These are phyloP conservation scores for Syngnathoides biaculeatus DNA, from an alignment of 2,113 vertebrate genomes.

Conservation along the genomic window DNA sequence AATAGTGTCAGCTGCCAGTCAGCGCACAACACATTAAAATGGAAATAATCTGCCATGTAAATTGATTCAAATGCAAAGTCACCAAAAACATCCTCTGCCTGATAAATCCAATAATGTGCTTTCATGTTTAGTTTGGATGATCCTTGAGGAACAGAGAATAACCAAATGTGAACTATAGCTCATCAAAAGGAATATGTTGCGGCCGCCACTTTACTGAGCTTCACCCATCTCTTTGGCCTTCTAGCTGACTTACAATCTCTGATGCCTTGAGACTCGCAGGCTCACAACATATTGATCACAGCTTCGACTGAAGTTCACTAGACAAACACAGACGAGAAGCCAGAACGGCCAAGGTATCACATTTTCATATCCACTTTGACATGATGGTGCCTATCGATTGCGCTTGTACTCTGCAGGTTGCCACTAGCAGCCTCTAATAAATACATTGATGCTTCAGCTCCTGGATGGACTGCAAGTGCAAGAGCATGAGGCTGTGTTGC, in stretches of 20 bases:
- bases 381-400: constrained; percentile 43
- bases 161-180: constrained; percentile 1
- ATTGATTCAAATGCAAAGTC: neutral
- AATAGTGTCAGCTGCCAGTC: neutral
- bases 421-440: constrained; percentile 41
- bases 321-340: constrained; percentile 40
- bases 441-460: constrained; percentile 39
- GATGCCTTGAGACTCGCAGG: constrained; percentile 29
- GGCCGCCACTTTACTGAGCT: constrained; percentile 8
- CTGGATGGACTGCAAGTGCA: constrained; percentile 11
- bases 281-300: constrained; percentile 45
- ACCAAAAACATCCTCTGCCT: neutral
- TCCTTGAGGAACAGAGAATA: neutral
- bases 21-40: neutral
- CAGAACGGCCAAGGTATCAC: constrained; percentile 32
- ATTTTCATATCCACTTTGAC: constrained; percentile 49
- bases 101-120: neutral
- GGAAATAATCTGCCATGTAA: neutral
- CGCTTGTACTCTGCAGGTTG: neutral
- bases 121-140: neutral
- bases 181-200: neutral
- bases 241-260: constrained; percentile 25
- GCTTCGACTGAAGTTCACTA: constrained; percentile 18
- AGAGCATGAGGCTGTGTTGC: too few relatives aligned
- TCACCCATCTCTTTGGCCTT: constrained; percentile 20